Conservation (phyloP, 2,888 invertebrate species). For the Apotomis capreana region DNA sequence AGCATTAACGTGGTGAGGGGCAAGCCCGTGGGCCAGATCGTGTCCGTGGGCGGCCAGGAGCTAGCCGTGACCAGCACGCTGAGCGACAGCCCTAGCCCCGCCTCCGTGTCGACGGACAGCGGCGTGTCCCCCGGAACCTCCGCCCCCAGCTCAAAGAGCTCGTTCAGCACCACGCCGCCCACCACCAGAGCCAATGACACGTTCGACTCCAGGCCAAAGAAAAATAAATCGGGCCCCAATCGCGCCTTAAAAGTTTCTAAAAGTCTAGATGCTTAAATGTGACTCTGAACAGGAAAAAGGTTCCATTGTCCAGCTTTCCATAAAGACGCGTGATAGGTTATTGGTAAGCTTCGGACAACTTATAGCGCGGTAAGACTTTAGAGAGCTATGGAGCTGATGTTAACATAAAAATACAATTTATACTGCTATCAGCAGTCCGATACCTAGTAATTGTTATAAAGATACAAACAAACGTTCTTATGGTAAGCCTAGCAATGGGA, state of each 20-base stretch:
- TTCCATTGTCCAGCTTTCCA: no score
- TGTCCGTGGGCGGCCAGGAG: constrained; percentile 75
- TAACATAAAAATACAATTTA: no score
- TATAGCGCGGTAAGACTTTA: no score
- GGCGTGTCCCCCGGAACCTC: constrained; percentile 77
- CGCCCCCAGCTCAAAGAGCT: constrained; percentile 71
- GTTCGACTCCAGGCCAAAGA: constrained; percentile 64
- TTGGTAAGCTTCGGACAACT: no score
- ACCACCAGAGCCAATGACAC: constrained; percentile 52
- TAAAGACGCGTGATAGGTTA: no score
- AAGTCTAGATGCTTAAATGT: constrained; percentile 71
- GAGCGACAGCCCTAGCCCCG: constrained; percentile 75
- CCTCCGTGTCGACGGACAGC: constrained; percentile 75
- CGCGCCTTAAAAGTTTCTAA: constrained; percentile 78
- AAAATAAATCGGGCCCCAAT: constrained; percentile 63
- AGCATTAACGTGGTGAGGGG: constrained; percentile 80
- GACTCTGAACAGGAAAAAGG: no score
- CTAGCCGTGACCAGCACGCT: constrained; percentile 75
- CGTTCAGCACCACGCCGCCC: constrained; percentile 57
- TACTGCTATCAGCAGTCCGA: no score
- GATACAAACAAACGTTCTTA: no score
- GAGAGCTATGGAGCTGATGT: no score
- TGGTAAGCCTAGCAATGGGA: no score
- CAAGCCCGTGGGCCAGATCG: constrained; percentile 80
- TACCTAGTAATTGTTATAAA: no score